phyloP scores from a whole-genome alignment of 2,113 vertebrate genomes.

The Sander vitreus region DNA sequence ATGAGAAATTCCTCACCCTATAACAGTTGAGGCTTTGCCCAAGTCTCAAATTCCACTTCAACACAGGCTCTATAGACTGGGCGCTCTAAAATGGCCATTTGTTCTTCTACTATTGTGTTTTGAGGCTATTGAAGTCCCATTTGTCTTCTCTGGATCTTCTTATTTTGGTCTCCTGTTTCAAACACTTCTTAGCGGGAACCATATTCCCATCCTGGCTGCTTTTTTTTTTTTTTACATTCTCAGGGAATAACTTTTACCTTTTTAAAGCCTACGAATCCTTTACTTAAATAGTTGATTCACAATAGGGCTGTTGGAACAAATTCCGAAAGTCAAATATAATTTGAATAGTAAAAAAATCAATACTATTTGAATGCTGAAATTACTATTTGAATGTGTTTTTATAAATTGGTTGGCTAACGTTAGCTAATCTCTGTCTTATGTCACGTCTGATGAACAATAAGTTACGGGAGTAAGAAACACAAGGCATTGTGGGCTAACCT shows the following conservation, averaged over 20 bases:
- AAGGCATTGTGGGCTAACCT: no score
- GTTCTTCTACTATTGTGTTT: conserved; percentile 30
- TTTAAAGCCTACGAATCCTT: neutral
- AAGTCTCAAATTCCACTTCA: conserved; percentile 35
- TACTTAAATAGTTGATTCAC: no score
- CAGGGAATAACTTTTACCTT: neutral
- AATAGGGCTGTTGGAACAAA: no score
- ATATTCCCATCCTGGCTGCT: neutral
- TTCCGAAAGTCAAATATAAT: no score
- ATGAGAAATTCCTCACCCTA: conserved; percentile 57
- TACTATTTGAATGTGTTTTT: no score
- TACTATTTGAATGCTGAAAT: no score
- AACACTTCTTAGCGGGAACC: conserved; percentile 1
- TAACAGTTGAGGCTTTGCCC: conserved; percentile 3
- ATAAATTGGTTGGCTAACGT: no score
- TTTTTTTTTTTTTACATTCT: neutral
- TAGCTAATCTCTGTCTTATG: no score
- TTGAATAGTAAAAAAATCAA: no score
- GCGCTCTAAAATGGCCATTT: neutral
- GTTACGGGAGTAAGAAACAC: no score
- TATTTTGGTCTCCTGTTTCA: conserved; percentile 43
- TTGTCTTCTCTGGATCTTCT: neutral
- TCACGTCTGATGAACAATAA: no score
- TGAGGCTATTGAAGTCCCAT: neutral
- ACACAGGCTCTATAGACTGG: neutral